Evolutionary conservation across 1,140 invertebrate genomes (phyloP).

Genomic region (Spodoptera litura): DNA sequence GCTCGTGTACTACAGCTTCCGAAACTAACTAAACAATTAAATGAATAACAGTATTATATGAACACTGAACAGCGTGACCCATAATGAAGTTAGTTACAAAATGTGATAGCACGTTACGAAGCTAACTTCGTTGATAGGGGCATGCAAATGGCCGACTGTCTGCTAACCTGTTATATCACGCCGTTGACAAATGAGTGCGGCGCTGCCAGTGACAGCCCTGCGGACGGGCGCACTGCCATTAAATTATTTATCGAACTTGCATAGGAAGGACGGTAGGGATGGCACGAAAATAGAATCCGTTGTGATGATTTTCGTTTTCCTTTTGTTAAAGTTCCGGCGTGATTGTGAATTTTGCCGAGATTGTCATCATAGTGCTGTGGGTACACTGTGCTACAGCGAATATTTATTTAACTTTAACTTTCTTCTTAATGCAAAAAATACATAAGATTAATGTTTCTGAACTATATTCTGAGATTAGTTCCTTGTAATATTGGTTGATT

Average conservation of each 20-base stretch:
- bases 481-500: no score
- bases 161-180: slow-evolving; percentile 50
- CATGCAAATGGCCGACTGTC: slow-evolving; percentile 51
- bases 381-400: no score
- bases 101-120: slow-evolving; percentile 44
- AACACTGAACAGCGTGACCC: not conserved
- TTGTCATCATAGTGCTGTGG: not conserved
- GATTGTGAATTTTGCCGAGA: slow-evolving; percentile 3
- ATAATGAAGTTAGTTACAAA: slow-evolving; percentile 47
- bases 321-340: not conserved
- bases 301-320: slow-evolving; percentile 2
- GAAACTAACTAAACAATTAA: slow-evolving; percentile 4
- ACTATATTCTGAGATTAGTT: no score
- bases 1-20: not conserved
- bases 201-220: slow-evolving; percentile 54
- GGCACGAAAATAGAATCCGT: slow-evolving; percentile 1
- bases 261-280: slow-evolving; percentile 5
- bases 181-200: slow-evolving; percentile 61
- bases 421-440: no score
- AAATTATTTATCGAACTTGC: slow-evolving; percentile 53
- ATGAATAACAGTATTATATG: slow-evolving; percentile 18
- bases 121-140: slow-evolving; percentile 45
- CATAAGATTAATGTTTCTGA: no score
- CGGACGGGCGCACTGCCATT: slow-evolving; percentile 44
- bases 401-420: no score